Conservation (phyloP, 2,797 vertebrate species). For the Mallotus villosus region DNA sequence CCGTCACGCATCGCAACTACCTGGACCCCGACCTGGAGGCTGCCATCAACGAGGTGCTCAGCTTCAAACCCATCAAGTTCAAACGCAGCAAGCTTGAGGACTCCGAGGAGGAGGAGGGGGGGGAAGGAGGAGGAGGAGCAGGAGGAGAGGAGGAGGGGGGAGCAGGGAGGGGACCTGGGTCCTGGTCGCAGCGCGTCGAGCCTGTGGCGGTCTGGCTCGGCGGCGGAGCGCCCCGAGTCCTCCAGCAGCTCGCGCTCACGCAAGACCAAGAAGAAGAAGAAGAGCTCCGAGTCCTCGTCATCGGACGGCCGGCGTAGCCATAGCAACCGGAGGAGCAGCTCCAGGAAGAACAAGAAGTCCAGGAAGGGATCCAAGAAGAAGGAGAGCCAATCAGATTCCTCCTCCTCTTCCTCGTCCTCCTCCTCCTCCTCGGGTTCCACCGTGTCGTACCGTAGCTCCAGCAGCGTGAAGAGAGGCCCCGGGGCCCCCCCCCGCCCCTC, state of each 20-base stretch:
- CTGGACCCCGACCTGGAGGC: constrained; percentile 94
- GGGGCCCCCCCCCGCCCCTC: constrained; percentile 8
- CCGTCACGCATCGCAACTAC: constrained; percentile 83
- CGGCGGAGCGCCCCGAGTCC: constrained; percentile 76
- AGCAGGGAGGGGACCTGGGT: constrained; percentile 61
- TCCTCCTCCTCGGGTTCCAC: constrained; percentile 81
- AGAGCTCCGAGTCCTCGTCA: constrained; percentile 72
- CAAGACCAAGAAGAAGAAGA: constrained; percentile 67
- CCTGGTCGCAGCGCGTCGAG: constrained; percentile 62
- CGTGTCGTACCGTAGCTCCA: constrained; percentile 88
- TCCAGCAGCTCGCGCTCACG: constrained; percentile 65
- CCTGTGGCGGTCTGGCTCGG: constrained; percentile 78
- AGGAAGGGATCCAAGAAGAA: constrained; percentile 81
- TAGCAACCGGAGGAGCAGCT: constrained; percentile 60
- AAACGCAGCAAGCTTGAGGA: constrained; percentile 86
- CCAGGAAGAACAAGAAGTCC: constrained; percentile 78
- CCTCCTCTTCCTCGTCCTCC: constrained; percentile 76
- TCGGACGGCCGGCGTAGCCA: constrained; percentile 63
- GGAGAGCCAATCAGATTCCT: constrained; percentile 68
- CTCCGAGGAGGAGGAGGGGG: constrained; percentile 79
- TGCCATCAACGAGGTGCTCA: constrained; percentile 94
- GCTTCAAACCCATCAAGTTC: constrained; percentile 87
- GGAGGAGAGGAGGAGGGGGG: constrained; percentile 59
- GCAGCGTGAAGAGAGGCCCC: constrained; percentile 85
- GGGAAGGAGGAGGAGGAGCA: constrained; percentile 50